Evolutionary conservation across 2,113 vertebrate species (phyloP), one percentile per base, ranked within the genome.

Genomic region (Scartelaos histophorus): DNA sequence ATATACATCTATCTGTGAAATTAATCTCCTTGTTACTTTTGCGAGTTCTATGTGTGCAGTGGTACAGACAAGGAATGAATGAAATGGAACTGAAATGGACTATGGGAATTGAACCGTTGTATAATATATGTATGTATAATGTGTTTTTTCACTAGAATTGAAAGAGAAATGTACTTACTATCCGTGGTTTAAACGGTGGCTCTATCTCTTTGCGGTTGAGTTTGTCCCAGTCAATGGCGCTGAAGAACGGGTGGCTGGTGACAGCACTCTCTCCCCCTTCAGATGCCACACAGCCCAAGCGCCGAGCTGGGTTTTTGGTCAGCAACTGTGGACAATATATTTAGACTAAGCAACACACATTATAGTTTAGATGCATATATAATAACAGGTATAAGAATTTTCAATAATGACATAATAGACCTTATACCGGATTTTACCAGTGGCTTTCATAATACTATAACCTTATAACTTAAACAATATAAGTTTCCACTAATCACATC

Each of bases 121-220:
- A 13, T 49, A 49, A 13, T 49, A 13, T 49, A n/a, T n/a, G n/a
- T n/a, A n/a, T n/a, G n/a, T n/a, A n/a, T n/a, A n/a, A n/a, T n/a
- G n/a, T n/a, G n/a, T n/a, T n/a, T n/a, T 54, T 54, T n/a, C 51
- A 54, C 51, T n/a, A 19, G 3, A n/a, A 35, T 29, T 35, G 16
- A 35, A 35, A 34, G 29, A 35, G 29, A 64, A 35, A 64, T 64
- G 19, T 12, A 91, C 94, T 90, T 94, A 99, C 98, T 6, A 99
- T 99, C 75, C 96, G 92, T 66, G 97, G 98, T 74, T 96, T 95
- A 93, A 98, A 99, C 0, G 98, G 97, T 0, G 98, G 97, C 81
- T 98, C 95, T 34, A 98, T 82, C 75, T 95, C 95, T 76, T 95
- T 93, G 53, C 87, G 92, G 89, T 97, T 95, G 54, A 99, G 92